Conservation (phyloP, 1,140 invertebrate genomes). For the Rhagoletis pomonella region DNA sequence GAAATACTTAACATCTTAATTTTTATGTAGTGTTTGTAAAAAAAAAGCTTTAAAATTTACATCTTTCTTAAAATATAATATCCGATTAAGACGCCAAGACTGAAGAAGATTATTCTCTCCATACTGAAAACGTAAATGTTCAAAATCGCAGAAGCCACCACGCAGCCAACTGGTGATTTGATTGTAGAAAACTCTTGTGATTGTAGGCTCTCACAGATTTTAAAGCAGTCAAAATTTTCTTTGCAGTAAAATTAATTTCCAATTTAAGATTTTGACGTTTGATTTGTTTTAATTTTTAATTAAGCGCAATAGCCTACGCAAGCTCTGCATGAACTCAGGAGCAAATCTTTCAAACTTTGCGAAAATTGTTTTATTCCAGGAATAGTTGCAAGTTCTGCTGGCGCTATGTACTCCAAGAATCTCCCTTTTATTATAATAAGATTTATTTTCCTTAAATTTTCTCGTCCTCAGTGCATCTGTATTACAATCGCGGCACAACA, state of each 20-base stretch:
- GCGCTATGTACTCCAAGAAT: no score
- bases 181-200: neutral
- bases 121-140: neutral
- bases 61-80: conserved; percentile 37
- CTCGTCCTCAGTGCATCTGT: neutral
- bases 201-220: no score
- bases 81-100: conserved; percentile 12
- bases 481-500: conserved; percentile 21
- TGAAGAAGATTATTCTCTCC: conserved; percentile 33
- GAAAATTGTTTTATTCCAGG: no score
- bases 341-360: no score
- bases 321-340: no score
- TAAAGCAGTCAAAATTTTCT: neutral
- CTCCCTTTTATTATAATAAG: no score
- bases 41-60: neutral
- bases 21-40: no score
- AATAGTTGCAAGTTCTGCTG: no score
- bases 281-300: neutral
- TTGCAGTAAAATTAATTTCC: neutral
- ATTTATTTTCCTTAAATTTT: no score
- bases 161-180: neutral
- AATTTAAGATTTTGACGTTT: neutral
- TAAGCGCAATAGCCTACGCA: neutral
- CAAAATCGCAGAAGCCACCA: neutral
- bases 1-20: no score